Percentiles rank a stretch among this genome's conserved stretches.
Conservation (phyloP, 2,797 vertebrate genomes). For the Xenops minutus region DNA sequence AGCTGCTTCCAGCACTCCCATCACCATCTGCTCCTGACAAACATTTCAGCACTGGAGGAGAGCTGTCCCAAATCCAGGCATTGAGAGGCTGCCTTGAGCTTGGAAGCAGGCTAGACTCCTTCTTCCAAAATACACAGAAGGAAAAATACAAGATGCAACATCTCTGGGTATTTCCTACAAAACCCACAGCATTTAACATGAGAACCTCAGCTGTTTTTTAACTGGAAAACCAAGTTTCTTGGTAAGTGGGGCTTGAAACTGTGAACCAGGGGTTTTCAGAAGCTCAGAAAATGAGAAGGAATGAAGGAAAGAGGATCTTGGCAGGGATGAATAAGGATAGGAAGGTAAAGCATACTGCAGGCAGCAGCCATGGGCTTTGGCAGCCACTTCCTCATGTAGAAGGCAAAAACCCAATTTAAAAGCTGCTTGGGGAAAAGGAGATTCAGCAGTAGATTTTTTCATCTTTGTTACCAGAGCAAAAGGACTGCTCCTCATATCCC, state of each 20-base stretch:
- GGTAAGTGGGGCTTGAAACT: constrained; percentile 17
- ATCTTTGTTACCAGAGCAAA: constrained; percentile 2
- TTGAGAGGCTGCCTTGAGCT: background rate
- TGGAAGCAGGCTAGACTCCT: background rate
- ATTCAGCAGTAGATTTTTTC: constrained; percentile 35
- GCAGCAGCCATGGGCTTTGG: constrained; percentile 37
- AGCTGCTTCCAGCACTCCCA: background rate
- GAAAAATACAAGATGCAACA: background rate
- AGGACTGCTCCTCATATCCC: background rate
- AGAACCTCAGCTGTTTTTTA: background rate
- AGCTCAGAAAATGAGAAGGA: constrained; percentile 5
- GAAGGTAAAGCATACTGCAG: constrained; percentile 38
- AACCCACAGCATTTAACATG: background rate
- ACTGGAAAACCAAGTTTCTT: constrained; percentile 3
- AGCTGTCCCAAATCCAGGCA: background rate
- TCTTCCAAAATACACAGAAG: background rate
- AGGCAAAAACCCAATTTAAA: background rate
- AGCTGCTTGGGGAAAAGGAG: constrained; percentile 39
- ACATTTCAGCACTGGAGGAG: background rate
- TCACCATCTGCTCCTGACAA: background rate
- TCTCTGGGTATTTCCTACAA: background rate
- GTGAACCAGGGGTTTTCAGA: constrained; percentile 15
- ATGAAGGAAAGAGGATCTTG: constrained; percentile 40
- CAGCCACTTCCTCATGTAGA: constrained; percentile 23
- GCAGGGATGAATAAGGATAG: constrained; percentile 31